Base-by-base conservation (phyloP, 2,797 vertebrate genomes). In the Sebastes ruberrimus region DNA sequence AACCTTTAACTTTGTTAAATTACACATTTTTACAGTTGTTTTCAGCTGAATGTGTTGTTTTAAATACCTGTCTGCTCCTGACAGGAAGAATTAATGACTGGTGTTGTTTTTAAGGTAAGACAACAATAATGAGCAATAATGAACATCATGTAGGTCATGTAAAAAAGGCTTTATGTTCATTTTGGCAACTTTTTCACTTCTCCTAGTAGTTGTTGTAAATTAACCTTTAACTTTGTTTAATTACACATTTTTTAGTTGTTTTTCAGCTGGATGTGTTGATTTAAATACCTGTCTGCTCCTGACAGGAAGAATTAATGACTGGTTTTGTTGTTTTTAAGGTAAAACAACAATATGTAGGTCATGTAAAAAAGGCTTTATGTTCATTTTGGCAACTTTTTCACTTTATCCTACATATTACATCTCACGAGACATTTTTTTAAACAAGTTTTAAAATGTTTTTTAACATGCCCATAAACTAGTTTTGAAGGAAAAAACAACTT, bases 381-480 rank as follows among this genome's bases (percentile, higher is more conserved):
- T 20, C 0, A 16, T 23, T 52, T 8, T n/a, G 42, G 18, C 42
- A 49, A 49, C 18, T 57, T 22, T 62, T 67, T 38, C 5, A 10
- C 3, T 22, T 65, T 4, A 4, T 3, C 20, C 20, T 22, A 11
- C 52, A 38, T 3, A 4, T 60, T 25, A 25, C 8, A 59, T 42
- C 33, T 62, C 6, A 56, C 27, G 13, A 52, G 23, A 69, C 16
- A 33, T 16, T 13, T 35, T 46, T 27, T 60, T 0, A 27, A 9
- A 33, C n/a, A 52, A 10, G 4, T 23, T 74, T 59, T 13, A 2
- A 67, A 53, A 52, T 7, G 25, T 53, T 38, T 38, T 38, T 38
- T 38, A 49, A 14, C 30, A 46, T 18, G 14, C 0, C 2, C 14
- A 7, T 4, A 13, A 33, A n/a, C 11, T 4, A 0, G 0, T 23